Conservation (phyloP, 2,888 invertebrate genomes). For the Drosophila limbata region DNA sequence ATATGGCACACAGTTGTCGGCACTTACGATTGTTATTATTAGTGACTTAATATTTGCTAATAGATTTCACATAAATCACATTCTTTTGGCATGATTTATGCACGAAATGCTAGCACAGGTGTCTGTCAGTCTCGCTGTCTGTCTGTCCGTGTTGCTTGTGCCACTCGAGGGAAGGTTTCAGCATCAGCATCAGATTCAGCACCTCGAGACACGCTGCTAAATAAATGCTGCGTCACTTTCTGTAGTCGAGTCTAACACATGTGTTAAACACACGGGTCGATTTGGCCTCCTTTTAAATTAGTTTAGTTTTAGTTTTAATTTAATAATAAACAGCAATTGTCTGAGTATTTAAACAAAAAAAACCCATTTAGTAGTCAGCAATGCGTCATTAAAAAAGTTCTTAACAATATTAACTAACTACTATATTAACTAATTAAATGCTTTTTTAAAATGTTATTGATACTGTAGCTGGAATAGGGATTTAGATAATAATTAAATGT, state of each 20-base stretch:
- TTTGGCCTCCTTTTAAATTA: constrained; percentile 2
- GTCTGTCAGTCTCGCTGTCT: constrained; percentile 34
- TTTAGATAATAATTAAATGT: too few species aligned
- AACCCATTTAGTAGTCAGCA: neutral
- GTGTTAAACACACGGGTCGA: constrained; percentile 4
- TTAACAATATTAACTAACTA: neutral
- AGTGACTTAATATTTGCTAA: constrained; percentile 69
- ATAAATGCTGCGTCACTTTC: constrained; percentile 35
- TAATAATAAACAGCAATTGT: constrained; percentile 8
- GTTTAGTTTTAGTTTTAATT: neutral
- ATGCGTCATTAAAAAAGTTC: neutral
- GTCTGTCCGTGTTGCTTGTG: constrained; percentile 13
- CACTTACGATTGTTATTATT: constrained; percentile 66
- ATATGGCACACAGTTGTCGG: constrained; percentile 26
- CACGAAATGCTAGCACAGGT: constrained; percentile 52
- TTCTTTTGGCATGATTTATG: constrained; percentile 69
- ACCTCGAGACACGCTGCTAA: constrained; percentile 21
- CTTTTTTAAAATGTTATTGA: too few species aligned
- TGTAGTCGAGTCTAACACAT: constrained; percentile 18
- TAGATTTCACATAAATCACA: constrained; percentile 74
- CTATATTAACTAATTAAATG: too few species aligned
- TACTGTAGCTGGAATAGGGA: too few species aligned
- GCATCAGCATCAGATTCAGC: constrained; percentile 10
- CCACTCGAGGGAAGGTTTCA: constrained; percentile 34
- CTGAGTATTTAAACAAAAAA: neutral